Conservation (phyloP, 2,797 vertebrate species). For the Margarornis squamiger region DNA sequence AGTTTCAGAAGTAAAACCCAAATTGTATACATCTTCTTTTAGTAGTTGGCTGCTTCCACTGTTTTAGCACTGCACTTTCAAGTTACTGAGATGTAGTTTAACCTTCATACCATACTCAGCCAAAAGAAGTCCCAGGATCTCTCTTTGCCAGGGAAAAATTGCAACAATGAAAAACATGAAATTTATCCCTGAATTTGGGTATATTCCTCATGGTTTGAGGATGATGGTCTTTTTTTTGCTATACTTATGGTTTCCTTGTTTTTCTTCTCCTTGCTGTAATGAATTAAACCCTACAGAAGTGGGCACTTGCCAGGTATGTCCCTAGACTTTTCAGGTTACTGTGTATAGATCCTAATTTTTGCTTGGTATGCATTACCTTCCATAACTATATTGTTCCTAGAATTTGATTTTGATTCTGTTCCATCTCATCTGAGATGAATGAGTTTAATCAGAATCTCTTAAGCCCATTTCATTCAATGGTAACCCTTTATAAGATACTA, state of each 20-base stretch:
- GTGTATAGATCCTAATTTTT: neutral
- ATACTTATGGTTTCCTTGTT: neutral
- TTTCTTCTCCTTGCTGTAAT: neutral
- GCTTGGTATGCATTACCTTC: neutral
- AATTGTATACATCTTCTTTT: neutral
- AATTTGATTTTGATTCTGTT: neutral
- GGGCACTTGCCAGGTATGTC: neutral
- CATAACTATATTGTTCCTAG: neutral
- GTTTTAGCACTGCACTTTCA: neutral
- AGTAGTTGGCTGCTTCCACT: neutral
- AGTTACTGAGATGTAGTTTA: neutral
- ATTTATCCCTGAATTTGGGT: neutral
- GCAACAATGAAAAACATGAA: neutral
- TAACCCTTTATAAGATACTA: neutral
- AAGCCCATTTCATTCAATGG: neutral
- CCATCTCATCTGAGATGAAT: slow-evolving; percentile 4
- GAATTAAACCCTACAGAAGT: neutral
- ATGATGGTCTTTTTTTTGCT: neutral
- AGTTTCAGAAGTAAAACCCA: neutral
- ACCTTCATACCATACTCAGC: neutral
- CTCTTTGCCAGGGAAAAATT: neutral
- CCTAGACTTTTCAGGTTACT: neutral
- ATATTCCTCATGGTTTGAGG: neutral
- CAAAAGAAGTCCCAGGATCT: neutral
- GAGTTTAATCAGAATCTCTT: slow-evolving; percentile 29